A percentile compares a stretch with the other conserved stretches of the same genome.
Conservation (phyloP, 64 coral and sea anemone genomes). For the Orbicella faveolata region DNA sequence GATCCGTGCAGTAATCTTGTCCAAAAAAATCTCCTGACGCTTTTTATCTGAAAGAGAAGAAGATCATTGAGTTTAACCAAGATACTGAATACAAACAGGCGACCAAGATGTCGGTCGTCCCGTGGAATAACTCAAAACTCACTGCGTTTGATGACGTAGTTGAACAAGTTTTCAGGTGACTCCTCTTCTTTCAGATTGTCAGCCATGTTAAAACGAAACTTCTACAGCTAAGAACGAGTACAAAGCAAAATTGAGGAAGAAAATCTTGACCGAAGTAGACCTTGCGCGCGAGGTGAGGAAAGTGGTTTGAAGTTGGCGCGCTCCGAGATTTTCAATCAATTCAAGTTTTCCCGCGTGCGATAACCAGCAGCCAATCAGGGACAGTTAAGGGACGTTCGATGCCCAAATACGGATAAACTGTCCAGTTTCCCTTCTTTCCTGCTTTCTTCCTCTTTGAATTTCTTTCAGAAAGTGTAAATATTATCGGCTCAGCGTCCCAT, state of each 20-base stretch:
- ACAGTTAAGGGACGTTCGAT: neutral
- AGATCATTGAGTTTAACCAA: neutral
- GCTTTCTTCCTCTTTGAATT: neutral
- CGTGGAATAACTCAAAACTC: neutral
- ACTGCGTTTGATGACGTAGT: slow-evolving; percentile 63
- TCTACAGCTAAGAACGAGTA: slow-evolving; percentile 1
- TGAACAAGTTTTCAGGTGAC: neutral
- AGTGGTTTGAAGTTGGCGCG: neutral
- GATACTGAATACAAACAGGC: slow-evolving; percentile 37
- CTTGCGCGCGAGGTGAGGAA: neutral
- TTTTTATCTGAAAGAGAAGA: slow-evolving; percentile 67
- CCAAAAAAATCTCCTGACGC: slow-evolving; percentile 64
- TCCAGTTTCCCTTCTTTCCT: too few relatives aligned
- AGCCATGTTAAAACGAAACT: slow-evolving; percentile 35
- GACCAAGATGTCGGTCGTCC: neutral
- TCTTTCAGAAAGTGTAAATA: neutral
- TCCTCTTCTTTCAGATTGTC: slow-evolving; percentile 32
- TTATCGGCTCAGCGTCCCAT: too few relatives aligned
- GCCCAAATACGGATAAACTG: slow-evolving; percentile 9
- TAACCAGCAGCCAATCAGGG: slow-evolving; percentile 28
- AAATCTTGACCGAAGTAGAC: neutral
- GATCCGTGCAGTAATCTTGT: slow-evolving; percentile 94
- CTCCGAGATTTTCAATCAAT: neutral
- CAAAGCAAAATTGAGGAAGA: neutral
- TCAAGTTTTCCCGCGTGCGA: neutral